Evolutionary conservation across 2,888 invertebrate species (phyloP), one percentile per base, ranked within the genome.

Genomic region (Xanthorhoe spadicearia): DNA sequence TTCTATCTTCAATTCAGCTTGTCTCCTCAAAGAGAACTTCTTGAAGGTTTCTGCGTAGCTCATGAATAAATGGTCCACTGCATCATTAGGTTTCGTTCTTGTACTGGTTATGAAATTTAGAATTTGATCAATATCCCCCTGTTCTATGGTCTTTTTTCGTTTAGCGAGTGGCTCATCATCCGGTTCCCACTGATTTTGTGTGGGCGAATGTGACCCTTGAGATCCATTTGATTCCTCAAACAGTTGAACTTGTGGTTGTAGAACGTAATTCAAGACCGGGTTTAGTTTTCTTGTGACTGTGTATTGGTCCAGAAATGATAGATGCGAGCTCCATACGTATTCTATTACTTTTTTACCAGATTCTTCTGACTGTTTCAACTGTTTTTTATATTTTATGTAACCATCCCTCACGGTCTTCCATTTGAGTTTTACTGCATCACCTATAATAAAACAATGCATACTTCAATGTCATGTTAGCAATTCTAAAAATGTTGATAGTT

Each of bases 381-480:
- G 70, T 49, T 78, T 82, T 71, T 76, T 82, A 59, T 77, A 78
- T 52, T 80, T 82, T 6, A 78, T 81, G 63, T 81, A 82, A 17
- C 78, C 77, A 53, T 83, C 83, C 74, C 79, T 74, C 23, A 83
- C 72, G 0, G 77, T 80, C 64, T 82, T 82, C 82, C 83, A 83
- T 74, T 82, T 82, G 7, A 74, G 75, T 72, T 70, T 79, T 46
- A 77, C 77, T 48, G 76, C 60, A 7, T 80, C 77, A 71, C 71
- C 83, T 83, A 48, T 48, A 48, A 48, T 17, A 71, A 6, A 70
- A 38, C 5, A 43, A 57, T 9, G 32, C 61, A 15, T 35, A 17
- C 3, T 5, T 17, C 10, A 17, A 6, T 57, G 3, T 19, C 9
- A 23, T 23, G 15, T 28, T 43, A 6, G 28, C 2, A 58, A 17